Conservation (phyloP, 1,140 invertebrate species). For the Hypothenemus hampei region DNA sequence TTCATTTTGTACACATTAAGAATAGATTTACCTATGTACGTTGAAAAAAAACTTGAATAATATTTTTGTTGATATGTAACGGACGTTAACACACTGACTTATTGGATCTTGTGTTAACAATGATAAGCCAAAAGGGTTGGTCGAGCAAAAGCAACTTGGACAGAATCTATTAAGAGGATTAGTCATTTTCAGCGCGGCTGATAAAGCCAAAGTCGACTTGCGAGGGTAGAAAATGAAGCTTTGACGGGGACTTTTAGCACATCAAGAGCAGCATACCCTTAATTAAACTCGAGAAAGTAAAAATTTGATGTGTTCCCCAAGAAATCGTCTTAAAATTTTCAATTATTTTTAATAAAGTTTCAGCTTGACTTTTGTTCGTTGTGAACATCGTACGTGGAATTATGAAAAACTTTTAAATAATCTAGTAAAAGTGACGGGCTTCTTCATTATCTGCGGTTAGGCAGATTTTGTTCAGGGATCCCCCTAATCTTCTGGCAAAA, state of each 20-base stretch:
- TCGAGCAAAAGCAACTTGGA: slow-evolving; percentile 38
- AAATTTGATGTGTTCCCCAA: no score
- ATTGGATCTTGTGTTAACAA: slow-evolving; percentile 46
- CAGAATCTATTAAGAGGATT: slow-evolving; percentile 47
- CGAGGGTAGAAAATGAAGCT: slow-evolving; percentile 23
- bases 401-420: slow-evolving; percentile 17
- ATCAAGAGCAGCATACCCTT: no score
- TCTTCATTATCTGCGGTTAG: slow-evolving; percentile 42
- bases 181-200: slow-evolving; percentile 32
- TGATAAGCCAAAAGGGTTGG: slow-evolving; percentile 45
- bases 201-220: slow-evolving; percentile 40
- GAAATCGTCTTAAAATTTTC: no score
- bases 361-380: no score
- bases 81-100: slow-evolving; percentile 37
- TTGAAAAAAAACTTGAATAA: background rate
- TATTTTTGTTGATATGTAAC: background rate
- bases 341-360: no score
- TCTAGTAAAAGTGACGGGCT: slow-evolving; percentile 32
- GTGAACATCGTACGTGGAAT: no score
- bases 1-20: background rate
- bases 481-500: slow-evolving; percentile 28
- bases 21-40: background rate
- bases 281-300: no score
- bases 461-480: slow-evolving; percentile 36
- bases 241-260: slow-evolving; percentile 19